Evolutionary conservation across 2,888 invertebrate genomes (phyloP), one percentile per base, ranked within the genome.

Genomic region (Melinaea menophilus): DNA sequence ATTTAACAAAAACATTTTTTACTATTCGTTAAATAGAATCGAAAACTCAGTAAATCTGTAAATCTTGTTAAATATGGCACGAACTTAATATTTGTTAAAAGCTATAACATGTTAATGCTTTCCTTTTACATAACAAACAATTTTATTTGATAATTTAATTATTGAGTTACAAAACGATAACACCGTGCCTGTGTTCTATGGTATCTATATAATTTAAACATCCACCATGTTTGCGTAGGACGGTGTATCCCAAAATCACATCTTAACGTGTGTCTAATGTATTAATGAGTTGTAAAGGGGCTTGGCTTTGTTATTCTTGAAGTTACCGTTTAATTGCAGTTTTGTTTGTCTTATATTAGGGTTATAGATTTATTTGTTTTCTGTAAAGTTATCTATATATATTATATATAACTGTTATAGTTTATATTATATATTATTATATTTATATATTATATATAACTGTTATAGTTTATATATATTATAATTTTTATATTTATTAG

Each of bases 251-350:
- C 64, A 59, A 64, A 72, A 71, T 72, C 68, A 66, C 70, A 68
- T 70, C 69, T 69, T 71, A 71, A 86, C 80, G 79, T 83, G 80
- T 85, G 80, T 82, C 81, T 83, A 84, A 84, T 82, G 79, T 82
- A 81, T 84, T 86, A 85, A 85, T 84, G 83, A 82, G 79, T 77
- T 76, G 70, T 75, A 47, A 48, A 64, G 63, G 67, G 66, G 46
- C 55, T n/a, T 37, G 31, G 48, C 55, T 58, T 56, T 59, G 59
- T 63, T 64, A 62, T 64, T 62, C 55, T 46, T 59, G 33, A 66
- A 66, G 48, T 66, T 62, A 13, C 57, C 48, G 22, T 61, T 60
- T 59, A 65, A 63, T 65, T 65, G 67, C 63, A 63, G 63, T 61
- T 64, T 31, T 35, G 58, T 61, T 61, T 64, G 55, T 64, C 47